Conservation (phyloP, 2,888 invertebrate genomes). For the Hermaeophaga mercurialis region DNA sequence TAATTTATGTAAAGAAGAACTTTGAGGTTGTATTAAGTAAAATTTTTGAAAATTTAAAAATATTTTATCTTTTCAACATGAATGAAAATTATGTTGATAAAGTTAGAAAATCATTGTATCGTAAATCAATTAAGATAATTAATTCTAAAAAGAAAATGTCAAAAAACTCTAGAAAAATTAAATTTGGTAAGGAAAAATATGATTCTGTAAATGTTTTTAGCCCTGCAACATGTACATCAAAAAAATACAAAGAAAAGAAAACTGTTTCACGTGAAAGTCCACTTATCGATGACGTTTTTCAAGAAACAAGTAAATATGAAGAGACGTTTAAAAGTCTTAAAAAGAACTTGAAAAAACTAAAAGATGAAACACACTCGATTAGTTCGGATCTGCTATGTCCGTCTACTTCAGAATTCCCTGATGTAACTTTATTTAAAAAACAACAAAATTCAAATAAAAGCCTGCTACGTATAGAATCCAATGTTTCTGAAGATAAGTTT, state of each 20-base stretch:
- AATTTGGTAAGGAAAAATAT: slow-evolving; percentile 7
- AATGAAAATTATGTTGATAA: slow-evolving; percentile 32
- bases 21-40: no score
- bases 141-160: slow-evolving; percentile 5
- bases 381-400: neutral
- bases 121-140: neutral
- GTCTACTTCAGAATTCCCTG: slow-evolving; percentile 3
- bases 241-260: slow-evolving; percentile 16
- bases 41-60: no score
- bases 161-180: slow-evolving; percentile 22
- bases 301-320: neutral
- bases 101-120: slow-evolving; percentile 28
- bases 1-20: no score
- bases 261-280: slow-evolving; percentile 3
- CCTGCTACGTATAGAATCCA: neutral
- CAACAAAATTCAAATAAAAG: neutral
- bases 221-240: neutral
- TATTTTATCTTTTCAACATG: no score
- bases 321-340: slow-evolving; percentile 1
- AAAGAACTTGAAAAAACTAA: slow-evolving; percentile 2
- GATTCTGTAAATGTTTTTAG: slow-evolving; percentile 7
- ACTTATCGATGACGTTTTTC: slow-evolving; percentile 4
- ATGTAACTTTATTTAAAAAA: neutral
- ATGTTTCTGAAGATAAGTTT: neutral
- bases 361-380: neutral